Conservation (phyloP, 2,113 vertebrate genomes). For the Nothobranchius furzeri region DNA sequence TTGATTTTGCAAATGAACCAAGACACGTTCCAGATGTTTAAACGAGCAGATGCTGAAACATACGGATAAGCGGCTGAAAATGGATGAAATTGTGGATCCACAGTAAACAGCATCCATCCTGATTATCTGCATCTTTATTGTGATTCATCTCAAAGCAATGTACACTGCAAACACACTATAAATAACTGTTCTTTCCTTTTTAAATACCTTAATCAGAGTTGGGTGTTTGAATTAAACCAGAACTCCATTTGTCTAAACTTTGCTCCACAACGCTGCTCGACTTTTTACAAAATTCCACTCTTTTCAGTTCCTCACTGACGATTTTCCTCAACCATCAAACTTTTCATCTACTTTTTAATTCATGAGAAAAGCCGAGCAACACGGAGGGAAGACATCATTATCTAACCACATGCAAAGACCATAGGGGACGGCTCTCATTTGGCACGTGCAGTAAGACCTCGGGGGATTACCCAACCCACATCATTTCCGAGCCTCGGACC, state of each 20-base stretch:
- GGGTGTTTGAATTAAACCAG: conserved; percentile 8
- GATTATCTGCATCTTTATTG: neutral
- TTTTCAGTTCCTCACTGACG: conserved; percentile 4
- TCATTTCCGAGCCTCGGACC: conserved; percentile 66
- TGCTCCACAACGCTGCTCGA: neutral
- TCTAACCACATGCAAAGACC: conserved; percentile 59
- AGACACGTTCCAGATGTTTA: no score
- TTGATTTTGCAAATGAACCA: no score
- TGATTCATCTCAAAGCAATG: conserved; percentile 4
- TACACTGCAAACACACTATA: neutral
- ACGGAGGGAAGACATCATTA: conserved; percentile 52
- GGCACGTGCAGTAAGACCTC: conserved; percentile 66
- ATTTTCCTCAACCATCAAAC: conserved; percentile 22
- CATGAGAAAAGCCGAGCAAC: conserved; percentile 28
- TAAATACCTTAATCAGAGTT: conserved; percentile 2
- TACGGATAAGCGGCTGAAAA: no score
- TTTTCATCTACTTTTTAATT: conserved; percentile 51
- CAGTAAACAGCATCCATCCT: no score
- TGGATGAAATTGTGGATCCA: no score
- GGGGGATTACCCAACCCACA: conserved; percentile 74
- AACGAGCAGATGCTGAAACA: no score
- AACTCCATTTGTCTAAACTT: conserved; percentile 5
- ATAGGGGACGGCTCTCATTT: conserved; percentile 46
- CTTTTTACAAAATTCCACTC: conserved; percentile 10
- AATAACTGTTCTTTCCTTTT: conserved; percentile 8